These are phyloP conservation scores for Umimayanthus chanpuru DNA, from an alignment of 92 coral and sea anemone genomes.

Conservation along the genomic window DNA sequence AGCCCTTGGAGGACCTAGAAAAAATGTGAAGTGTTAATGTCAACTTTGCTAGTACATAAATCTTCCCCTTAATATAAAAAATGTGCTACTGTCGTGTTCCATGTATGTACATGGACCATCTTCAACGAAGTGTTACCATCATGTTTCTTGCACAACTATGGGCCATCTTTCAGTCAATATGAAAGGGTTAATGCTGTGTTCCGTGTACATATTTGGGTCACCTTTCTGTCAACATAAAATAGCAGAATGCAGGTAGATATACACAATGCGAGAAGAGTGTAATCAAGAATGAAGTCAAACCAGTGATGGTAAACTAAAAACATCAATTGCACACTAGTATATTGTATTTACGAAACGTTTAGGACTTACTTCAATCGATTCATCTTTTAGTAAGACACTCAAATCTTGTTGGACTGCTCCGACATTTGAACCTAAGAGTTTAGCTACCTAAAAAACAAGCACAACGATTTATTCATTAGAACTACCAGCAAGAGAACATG, in stretches of 20 bases:
- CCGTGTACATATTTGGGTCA: too few species aligned
- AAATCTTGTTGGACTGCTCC: conserved; percentile 89
- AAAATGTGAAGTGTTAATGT: neutral
- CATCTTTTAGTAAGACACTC: conserved; percentile 95
- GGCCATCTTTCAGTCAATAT: too few species aligned
- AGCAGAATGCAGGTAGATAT: neutral
- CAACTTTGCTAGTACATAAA: too few species aligned
- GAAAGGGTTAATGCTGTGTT: too few species aligned
- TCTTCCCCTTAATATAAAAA: neutral
- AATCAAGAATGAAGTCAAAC: neutral
- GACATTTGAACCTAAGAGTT: conserved; percentile 85
- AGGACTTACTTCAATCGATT: conserved; percentile 91
- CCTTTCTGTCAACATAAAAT: too few species aligned
- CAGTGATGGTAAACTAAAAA: neutral
- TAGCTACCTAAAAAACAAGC: conserved; percentile 70
- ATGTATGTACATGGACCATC: too few species aligned
- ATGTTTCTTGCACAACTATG: too few species aligned
- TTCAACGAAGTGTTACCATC: too few species aligned
- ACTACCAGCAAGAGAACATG: neutral
- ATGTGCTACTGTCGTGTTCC: too few species aligned
- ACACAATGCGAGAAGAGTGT: neutral
- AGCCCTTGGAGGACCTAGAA: conserved; percentile 93
- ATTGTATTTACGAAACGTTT: neutral
- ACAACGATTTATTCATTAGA: neutral
- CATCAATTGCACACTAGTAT: neutral